Conservation (phyloP, 2,888 invertebrate species). For the Limnephilus lunatus region DNA sequence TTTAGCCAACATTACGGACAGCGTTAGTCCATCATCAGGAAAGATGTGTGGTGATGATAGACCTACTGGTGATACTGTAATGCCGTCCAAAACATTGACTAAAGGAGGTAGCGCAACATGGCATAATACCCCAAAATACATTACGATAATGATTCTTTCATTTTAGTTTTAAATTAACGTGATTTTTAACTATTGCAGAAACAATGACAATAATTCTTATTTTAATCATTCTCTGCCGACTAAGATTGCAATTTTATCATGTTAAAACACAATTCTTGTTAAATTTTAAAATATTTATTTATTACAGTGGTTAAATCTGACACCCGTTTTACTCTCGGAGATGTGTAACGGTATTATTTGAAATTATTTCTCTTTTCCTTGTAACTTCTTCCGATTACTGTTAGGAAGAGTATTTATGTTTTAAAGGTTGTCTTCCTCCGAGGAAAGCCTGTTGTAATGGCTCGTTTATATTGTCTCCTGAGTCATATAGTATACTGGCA, state of each 20-base stretch:
- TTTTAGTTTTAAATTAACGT: too few species aligned
- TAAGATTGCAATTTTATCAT: neutral
- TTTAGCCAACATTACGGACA: too few species aligned
- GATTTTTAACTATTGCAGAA: neutral
- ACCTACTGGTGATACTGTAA: too few species aligned
- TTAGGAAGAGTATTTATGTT: neutral
- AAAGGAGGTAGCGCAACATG: too few species aligned
- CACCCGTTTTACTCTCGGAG: neutral
- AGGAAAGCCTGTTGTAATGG: neutral
- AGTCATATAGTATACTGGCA: conserved; percentile 2
- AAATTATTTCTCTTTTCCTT: neutral
- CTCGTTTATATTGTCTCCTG: conserved; percentile 3
- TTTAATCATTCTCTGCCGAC: neutral
- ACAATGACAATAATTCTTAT: neutral
- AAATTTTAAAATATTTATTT: neutral
- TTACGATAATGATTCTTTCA: too few species aligned
- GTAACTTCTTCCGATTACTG: neutral
- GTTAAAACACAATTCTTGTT: neutral
- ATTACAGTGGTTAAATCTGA: neutral
- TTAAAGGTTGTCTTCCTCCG: neutral
- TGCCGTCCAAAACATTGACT: too few species aligned
- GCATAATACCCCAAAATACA: too few species aligned
- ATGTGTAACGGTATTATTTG: neutral
- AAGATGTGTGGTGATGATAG: too few species aligned
- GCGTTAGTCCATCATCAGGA: too few species aligned